phyloP scores from a whole-genome alignment of 2,113 vertebrate species.

The Seriola dumerili region DNA sequence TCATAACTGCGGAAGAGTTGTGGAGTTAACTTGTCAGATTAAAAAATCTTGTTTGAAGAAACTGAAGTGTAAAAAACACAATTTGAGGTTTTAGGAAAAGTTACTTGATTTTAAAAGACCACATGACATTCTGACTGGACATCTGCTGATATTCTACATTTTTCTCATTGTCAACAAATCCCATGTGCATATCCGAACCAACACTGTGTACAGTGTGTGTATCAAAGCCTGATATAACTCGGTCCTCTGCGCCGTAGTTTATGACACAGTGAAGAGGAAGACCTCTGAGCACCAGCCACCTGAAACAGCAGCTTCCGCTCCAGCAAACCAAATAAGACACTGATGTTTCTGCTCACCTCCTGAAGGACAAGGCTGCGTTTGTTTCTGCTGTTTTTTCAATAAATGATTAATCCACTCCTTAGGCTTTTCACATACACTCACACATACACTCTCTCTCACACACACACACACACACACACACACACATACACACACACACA shows the following conservation, averaged over 20 bases:
- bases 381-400: conserved; percentile 66
- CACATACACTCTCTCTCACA: neutral
- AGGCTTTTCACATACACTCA: conserved; percentile 54
- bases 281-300: conserved; percentile 11
- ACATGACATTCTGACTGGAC: no score
- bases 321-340: conserved; percentile 38
- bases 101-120: no score
- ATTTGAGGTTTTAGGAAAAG: no score
- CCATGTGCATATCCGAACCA: neutral
- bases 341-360: conserved; percentile 47
- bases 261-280: neutral
- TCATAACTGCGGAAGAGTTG: no score
- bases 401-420: conserved; percentile 79
- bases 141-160: no score
- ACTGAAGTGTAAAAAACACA: no score
- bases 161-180: neutral
- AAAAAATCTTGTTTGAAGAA: no score
- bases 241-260: neutral
- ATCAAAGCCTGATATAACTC: neutral
- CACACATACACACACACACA: conserved; percentile 14
- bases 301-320: conserved; percentile 37
- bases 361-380: conserved; percentile 58
- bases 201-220: neutral
- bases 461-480: rapidly evolving
- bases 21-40: no score